Evolutionary conservation across 2,113 vertebrate genomes (phyloP), one percentile per base, ranked within the genome.

Genomic region (Gadus chalcogrammus): DNA sequence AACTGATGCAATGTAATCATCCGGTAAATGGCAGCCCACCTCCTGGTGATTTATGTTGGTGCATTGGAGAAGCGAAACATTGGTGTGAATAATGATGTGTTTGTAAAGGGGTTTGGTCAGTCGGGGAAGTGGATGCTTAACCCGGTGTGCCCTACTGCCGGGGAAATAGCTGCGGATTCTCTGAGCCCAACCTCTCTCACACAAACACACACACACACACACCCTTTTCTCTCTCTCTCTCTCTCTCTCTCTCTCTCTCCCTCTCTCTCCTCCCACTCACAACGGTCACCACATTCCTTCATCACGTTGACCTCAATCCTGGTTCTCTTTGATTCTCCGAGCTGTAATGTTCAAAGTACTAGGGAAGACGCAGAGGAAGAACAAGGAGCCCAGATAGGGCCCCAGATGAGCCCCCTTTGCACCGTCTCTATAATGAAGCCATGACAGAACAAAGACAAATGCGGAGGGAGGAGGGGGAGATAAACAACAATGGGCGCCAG

Each of bases 351-450:
- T 85, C 81, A 66, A 71, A 65, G 31, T 58, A 13, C 60, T 11
- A 16, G 64, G 71, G 76, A 79, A 64, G 69, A 22, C 69, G 55
- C 62, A 24, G 24, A 24, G 24, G 24, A 18, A 68, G 74, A 77
- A 75, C 63, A 60, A 65, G 61, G 77, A 48, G 27, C 15, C 7
- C 20, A 61, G 22, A 24, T 12, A 27, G 60, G 24, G 16, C 80
- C 81, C 79, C 28, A 15, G 53, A 16, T 55, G 12, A 75, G 78
- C 74, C 72, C 53, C 53, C 53, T 55, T 3, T 16, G 16, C 7
- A 55, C 67, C 24, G 75, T 82, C 84, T 85, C 83, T 84, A 87
- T 88, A 87, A 85, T 82, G 83, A 88, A 83, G 68, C 80, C 74
- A 64, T 69, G 65, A 6, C 48, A 71, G 80, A 85, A 88, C 83